Conservation (phyloP, 2,113 vertebrate genomes). For the Aspiorhynchus laticeps region DNA sequence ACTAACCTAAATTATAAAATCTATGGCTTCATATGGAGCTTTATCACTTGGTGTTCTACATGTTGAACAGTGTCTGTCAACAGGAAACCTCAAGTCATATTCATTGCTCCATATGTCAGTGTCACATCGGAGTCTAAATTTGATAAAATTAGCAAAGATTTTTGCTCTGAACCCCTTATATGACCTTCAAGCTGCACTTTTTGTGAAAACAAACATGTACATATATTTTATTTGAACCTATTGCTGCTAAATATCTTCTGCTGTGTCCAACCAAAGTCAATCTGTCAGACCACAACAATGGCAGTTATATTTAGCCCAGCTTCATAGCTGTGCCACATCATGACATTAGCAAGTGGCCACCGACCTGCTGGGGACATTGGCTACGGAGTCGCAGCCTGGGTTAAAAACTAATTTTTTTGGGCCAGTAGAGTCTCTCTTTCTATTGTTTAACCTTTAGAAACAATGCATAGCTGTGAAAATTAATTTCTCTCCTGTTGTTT, state of each 20-base stretch:
- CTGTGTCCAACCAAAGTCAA: slow-evolving; percentile 2
- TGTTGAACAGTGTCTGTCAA: neutral
- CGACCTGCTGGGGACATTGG: neutral
- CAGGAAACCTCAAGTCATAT: neutral
- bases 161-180: neutral
- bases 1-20: neutral
- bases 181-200: neutral
- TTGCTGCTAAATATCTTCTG: neutral
- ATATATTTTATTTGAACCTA: neutral
- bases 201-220: neutral
- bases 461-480: neutral
- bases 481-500: neutral
- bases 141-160: neutral
- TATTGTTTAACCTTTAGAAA: neutral
- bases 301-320: slow-evolving; percentile 32
- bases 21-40: neutral
- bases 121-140: neutral
- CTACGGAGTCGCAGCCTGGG: neutral
- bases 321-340: slow-evolving; percentile 18
- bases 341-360: slow-evolving; percentile 9
- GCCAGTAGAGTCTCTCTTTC: neutral
- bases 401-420: neutral
- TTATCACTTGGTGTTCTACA: neutral
- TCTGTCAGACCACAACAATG: slow-evolving; percentile 31
- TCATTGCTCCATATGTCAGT: neutral